Conservation (phyloP, 2,888 invertebrate genomes). For the Dichetophora obliterata region DNA sequence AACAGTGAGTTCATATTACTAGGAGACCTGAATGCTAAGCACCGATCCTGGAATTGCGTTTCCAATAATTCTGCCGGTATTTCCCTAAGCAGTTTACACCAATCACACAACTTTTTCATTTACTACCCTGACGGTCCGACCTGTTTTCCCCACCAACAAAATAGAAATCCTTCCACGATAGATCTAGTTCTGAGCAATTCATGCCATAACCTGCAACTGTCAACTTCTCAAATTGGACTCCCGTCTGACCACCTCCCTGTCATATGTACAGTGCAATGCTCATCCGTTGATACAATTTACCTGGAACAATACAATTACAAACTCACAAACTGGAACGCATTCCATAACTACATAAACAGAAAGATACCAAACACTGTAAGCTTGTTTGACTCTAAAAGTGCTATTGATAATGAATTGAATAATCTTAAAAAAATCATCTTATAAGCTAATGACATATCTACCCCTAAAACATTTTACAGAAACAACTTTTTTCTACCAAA, state of each 20-base stretch:
- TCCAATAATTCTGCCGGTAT: not conserved
- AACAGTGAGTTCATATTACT: too few species aligned
- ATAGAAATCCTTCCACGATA: too few species aligned
- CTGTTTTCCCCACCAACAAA: too few species aligned
- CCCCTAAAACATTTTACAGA: not conserved
- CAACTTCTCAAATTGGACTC: not conserved
- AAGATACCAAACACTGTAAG: not conserved
- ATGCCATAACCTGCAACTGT: not conserved
- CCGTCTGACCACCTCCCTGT: slow-evolving; percentile 4
- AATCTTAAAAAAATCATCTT: not conserved
- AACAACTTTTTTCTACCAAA: not conserved
- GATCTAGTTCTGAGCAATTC: slow-evolving; percentile 1
- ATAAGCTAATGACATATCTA: not conserved
- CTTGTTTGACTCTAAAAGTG: not conserved
- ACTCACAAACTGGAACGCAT: not conserved
- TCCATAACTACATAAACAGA: not conserved
- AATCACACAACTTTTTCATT: too few species aligned
- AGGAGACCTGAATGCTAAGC: not conserved
- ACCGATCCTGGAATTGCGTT: not conserved
- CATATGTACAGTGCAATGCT: slow-evolving; percentile 4
- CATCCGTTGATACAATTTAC: slow-evolving; percentile 1
- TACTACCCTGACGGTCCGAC: too few species aligned
- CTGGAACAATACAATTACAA: not conserved
- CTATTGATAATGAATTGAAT: not conserved
- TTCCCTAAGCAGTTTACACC: not conserved